These are phyloP conservation scores for Ahaetulla prasina DNA, from an alignment of 2,113 vertebrate genomes.

Conservation along the genomic window DNA sequence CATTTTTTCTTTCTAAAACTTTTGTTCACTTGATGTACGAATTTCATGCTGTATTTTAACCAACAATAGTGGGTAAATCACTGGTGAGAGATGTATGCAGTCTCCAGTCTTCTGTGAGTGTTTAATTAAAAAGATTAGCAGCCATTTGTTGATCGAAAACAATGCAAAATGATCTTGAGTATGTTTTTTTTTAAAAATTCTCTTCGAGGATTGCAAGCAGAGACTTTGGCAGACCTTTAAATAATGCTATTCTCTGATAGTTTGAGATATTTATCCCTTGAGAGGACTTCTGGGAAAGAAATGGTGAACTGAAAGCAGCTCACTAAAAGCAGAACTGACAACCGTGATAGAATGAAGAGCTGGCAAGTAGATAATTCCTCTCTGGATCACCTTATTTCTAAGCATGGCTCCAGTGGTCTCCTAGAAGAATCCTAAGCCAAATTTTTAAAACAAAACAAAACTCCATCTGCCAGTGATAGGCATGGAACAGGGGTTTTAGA, in stretches of 20 bases:
- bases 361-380: neutral
- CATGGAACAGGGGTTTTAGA: neutral
- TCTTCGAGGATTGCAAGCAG: neutral
- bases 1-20: constrained; percentile 14
- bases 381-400: neutral
- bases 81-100: neutral
- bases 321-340: neutral
- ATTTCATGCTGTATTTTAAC: neutral
- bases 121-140: constrained; percentile 34
- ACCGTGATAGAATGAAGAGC: neutral
- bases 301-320: neutral
- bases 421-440: neutral
- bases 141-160: neutral
- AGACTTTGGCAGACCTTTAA: constrained; percentile 2
- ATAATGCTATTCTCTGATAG: neutral
- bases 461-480: neutral
- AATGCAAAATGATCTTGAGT: neutral
- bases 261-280: neutral
- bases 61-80: constrained; percentile 10
- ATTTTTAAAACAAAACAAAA: neutral
- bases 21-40: neutral
- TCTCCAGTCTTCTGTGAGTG: neutral
- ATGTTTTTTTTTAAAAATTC: neutral
- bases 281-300: neutral
- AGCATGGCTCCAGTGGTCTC: neutral